A percentile compares a stretch with the other conserved stretches of the same genome.
Conservation (phyloP, 2,113 vertebrate genomes). For the Gallinago media region DNA sequence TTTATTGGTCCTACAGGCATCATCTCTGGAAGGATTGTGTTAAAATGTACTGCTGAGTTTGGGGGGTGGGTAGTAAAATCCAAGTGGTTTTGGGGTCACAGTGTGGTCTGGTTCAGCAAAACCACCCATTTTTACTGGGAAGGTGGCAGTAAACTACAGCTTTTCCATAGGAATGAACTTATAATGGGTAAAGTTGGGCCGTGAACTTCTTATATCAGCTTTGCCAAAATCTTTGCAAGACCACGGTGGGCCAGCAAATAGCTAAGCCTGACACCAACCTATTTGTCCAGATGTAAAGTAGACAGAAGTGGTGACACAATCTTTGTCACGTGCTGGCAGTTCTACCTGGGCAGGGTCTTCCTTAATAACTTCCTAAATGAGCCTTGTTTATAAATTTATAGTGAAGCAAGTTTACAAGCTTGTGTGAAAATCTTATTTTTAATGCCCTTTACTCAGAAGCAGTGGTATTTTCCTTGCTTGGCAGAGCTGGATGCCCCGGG, state of each 20-base stretch:
- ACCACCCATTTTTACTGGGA: rapidly evolving
- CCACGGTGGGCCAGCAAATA: not conserved
- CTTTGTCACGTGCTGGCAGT: not conserved
- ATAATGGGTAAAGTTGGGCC: not conserved
- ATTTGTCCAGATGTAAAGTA: not conserved
- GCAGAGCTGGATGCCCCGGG: not conserved
- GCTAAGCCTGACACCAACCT: not conserved
- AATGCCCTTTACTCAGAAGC: not conserved
- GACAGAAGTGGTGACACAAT: not conserved
- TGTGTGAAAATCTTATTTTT: not conserved
- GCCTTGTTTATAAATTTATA: not conserved
- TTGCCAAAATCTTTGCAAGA: not conserved
- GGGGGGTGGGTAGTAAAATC: not conserved
- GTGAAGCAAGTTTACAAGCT: not conserved
- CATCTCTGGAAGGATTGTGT: not conserved
- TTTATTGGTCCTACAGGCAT: not conserved
- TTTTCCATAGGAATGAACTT: not conserved
- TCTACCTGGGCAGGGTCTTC: not conserved
- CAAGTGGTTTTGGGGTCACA: not conserved
- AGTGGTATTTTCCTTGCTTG: not conserved
- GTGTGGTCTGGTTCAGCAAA: not conserved
- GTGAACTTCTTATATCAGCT: not conserved
- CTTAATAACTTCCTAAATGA: not conserved
- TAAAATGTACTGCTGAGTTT: not conserved
- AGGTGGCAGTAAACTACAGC: not conserved